Evolutionary conservation across 2,888 invertebrate genomes (phyloP), one percentile per base, ranked within the genome.

Genomic region (Melanostoma scalare): DNA sequence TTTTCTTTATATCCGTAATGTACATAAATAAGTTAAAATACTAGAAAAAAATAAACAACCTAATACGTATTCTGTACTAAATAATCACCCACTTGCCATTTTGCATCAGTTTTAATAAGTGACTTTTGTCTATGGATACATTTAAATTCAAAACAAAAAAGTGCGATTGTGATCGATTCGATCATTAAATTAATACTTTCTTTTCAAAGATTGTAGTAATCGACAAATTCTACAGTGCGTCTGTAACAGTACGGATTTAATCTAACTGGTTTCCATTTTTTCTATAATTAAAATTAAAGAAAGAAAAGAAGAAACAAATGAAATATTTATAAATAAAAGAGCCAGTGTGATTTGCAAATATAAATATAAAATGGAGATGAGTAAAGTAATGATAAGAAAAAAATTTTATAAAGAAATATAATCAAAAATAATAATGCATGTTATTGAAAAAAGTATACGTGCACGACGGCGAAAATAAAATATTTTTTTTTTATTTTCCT

Each of bases 221-320:
- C 90, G 89, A 89, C 88, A 89, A 89, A 89, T 87, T 91, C 91
- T 87, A 90, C 88, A 87, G 89, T 89, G 85, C 90, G 90, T 87
- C 90, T 89, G 88, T 89, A 90, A 88, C 89, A 90, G 87, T 89
- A 90, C 86, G 90, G 90, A 90, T 91, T 90, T 88, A 90, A 89
- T 89, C 90, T 90, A 87, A 91, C 91, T 86, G 91, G 90, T 88
- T 89, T 91, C 91, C 91, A 91, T 87, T 89, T 90, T 89, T 90
- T 91, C 90, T 90, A 87, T 69, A 87, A 81, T 84, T 52, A 69
- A 86, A 82, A 85, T 77, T 80, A 86, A 87, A 87, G 81, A 87
- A 82, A 86, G 85, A 73, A 87, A 77, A 85, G 86, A 86, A 81
- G 86, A 86, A 87, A 86, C 86, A 84, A 86, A 88, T 87, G 86